Percentiles rank a stretch among this genome's conserved stretches.
These are phyloP conservation scores for Melopsittacus undulatus DNA, from an alignment of 2,797 vertebrate genomes.

Conservation along the genomic window DNA sequence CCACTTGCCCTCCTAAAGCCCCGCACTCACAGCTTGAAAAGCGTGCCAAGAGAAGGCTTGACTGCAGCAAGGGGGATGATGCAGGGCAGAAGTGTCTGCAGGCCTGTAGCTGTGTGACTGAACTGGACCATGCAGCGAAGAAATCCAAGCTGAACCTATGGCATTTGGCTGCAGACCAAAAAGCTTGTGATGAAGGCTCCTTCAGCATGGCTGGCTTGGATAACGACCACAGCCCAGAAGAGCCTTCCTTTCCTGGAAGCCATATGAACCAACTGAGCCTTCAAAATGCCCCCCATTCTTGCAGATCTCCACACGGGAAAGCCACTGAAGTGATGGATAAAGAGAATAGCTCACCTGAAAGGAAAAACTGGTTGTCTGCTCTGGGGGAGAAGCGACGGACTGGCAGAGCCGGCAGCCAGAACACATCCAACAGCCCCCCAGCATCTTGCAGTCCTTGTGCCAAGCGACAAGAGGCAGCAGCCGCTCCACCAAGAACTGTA, in stretches of 20 bases:
- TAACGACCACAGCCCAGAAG: slow-evolving; percentile 4
- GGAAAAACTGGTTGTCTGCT: slow-evolving; percentile 87
- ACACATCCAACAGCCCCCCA: background rate
- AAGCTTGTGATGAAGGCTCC: slow-evolving; percentile 43
- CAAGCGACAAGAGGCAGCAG: slow-evolving; percentile 76
- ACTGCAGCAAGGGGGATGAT: slow-evolving; percentile 75
- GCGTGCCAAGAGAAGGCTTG: slow-evolving; percentile 89
- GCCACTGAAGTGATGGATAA: slow-evolving; percentile 77
- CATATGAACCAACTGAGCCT: background rate
- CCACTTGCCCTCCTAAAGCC: background rate
- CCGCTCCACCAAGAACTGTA: slow-evolving; percentile 77
- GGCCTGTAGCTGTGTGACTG: slow-evolving; percentile 80
- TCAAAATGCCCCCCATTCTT: slow-evolving; percentile 12
- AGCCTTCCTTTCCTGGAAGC: slow-evolving; percentile 46
- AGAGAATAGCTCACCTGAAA: slow-evolving; percentile 87
- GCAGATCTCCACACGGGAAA: slow-evolving; percentile 34
- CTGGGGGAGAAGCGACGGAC: slow-evolving; percentile 86
- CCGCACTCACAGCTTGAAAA: slow-evolving; percentile 64
- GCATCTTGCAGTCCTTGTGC: slow-evolving; percentile 58
- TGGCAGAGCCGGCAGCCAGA: slow-evolving; percentile 51
- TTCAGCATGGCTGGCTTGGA: slow-evolving; percentile 33
- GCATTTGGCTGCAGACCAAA: slow-evolving; percentile 59
- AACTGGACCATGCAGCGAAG: slow-evolving; percentile 80
- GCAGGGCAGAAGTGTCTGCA: slow-evolving; percentile 73
- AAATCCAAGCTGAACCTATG: slow-evolving; percentile 77